Percentiles rank a stretch among this genome's conserved stretches.
Evolutionary conservation across 2,113 vertebrate genomes (phyloP).

Genomic region (Thomomys bottae): DNA sequence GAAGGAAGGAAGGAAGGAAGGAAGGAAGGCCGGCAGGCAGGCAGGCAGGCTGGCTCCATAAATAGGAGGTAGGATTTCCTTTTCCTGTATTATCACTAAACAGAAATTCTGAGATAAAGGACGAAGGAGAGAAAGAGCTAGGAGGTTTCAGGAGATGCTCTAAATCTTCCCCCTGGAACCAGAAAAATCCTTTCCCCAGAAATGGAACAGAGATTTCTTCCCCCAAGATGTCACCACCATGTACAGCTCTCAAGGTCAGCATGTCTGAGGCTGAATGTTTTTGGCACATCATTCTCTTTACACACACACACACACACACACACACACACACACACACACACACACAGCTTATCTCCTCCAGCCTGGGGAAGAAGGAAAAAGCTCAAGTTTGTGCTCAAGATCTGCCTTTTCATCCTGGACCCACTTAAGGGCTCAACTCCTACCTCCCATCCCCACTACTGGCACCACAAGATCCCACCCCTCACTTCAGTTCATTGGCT

Average conservation of each 20-base stretch:
- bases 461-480: neutral
- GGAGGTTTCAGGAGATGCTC: neutral
- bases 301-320: neutral
- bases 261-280: constrained; percentile 16
- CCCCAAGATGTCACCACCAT: neutral
- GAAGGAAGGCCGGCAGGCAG: too few relatives aligned
- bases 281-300: neutral
- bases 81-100: neutral
- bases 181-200: neutral
- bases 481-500: neutral
- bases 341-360: neutral
- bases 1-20: too few relatives aligned
- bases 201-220: neutral
- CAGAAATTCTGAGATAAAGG: neutral
- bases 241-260: constrained; percentile 28
- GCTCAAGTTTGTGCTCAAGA: neutral
- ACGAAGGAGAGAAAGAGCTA: neutral
- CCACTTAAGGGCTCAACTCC: neutral
- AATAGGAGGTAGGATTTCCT: neutral
- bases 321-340: neutral
- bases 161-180: neutral
- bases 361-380: neutral
- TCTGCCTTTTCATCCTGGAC: neutral
- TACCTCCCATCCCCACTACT: neutral
- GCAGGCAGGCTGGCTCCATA: neutral